A percentile compares a stretch with the other conserved stretches of the same genome.
These are phyloP conservation scores for Portunus trituberculatus DNA, from an alignment of 1,140 invertebrate species.

Conservation along the genomic window DNA sequence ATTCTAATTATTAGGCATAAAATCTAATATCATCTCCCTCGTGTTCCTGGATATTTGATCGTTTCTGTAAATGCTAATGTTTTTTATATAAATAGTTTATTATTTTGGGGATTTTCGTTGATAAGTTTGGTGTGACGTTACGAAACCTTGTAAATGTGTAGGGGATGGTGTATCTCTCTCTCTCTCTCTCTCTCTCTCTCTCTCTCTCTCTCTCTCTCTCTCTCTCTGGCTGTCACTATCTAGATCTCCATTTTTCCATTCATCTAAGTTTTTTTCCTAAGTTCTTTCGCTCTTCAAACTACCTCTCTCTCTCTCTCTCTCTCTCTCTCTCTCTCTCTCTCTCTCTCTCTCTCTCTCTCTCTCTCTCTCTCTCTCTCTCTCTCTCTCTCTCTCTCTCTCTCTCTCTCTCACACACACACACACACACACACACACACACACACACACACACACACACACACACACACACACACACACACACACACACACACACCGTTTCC, in stretches of 20 bases:
- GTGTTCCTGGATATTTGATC: too few species aligned
- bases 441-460: too few species aligned
- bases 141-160: too few species aligned
- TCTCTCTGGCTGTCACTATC: neutral
- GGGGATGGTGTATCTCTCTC: neutral
- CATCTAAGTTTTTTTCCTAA: too few species aligned
- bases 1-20: too few species aligned
- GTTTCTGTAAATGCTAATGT: too few species aligned
- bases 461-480: constrained; percentile 1
- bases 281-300: neutral
- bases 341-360: constrained; percentile 9
- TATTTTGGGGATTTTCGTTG: neutral
- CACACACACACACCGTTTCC: neutral
- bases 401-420: too few species aligned
- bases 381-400: constrained; percentile 5
- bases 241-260: too few species aligned
- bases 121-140: too few species aligned
- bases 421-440: too few species aligned
- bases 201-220: too few species aligned
- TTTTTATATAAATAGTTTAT: neutral
- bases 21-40: too few species aligned
- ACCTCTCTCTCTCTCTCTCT: neutral
- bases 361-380: neutral
- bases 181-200: neutral
- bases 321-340: constrained; percentile 29